Evolutionary conservation across 2,113 vertebrate species (phyloP), one percentile per base, ranked within the genome.

Genomic region (Ictidomys tridecemlineatus): DNA sequence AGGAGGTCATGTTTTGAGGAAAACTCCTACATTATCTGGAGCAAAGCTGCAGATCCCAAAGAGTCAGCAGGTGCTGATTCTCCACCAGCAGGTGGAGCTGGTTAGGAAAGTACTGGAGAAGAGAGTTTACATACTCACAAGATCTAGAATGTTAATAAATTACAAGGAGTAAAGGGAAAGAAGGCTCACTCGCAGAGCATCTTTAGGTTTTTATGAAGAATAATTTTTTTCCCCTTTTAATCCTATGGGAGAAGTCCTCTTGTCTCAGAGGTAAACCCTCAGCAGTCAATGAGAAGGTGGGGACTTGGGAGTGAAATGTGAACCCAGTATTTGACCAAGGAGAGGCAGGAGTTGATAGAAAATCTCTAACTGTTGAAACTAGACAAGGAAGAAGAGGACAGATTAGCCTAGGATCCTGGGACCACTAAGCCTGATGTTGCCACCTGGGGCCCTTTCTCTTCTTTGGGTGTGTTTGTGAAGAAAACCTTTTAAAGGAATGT

Each of bases 31-130:
- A 51, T 96, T 98, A 86, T 97, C 85, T 1, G 1, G 93, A 83
- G 63, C 0, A 1, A 93, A 39, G 51, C 0, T 8, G 48, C 2
- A 82, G 86, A 92, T 97, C 37, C 79, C 16, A 0, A 10, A 83
- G 78, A 93, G 5, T 70, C 69, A 45, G 45, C 45, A 45, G 45
- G 45, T 45, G 94, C n/a, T 67, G 70, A 37, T 86, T 37, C 79
- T 73, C 88, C 88, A n/a, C 76, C 93, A 96, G 97, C 97, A 98
- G 96, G 88, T 98, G 94, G 94, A 98, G 95, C 93, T 98, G 95
- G 93, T 98, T 91, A 70, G 65, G 78, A 96, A 97, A 92, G 73
- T 72, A 63, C 20, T 69, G 77, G n/a, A 42, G 70, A 76, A 45
- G 18, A 76, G 17, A 58, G 20, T 61, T 88, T 22, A 65, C 34